Conservation (phyloP, 2,797 vertebrate genomes). For the Florisuga fusca region DNA sequence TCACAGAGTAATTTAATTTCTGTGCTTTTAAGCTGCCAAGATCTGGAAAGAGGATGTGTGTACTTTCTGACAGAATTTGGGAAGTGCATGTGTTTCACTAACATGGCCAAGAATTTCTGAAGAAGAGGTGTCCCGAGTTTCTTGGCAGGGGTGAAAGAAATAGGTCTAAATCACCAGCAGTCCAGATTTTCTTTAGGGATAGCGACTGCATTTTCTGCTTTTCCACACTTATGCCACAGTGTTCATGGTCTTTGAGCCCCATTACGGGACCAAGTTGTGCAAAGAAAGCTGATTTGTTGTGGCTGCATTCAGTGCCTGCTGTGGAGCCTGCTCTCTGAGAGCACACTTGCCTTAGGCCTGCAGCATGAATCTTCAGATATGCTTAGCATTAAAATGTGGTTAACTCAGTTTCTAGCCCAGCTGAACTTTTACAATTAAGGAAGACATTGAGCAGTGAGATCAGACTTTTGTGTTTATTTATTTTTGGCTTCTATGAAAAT, state of each 20-base stretch:
- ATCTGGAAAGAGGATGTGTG: neutral
- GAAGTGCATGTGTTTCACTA: neutral
- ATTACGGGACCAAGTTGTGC: neutral
- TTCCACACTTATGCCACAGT: neutral
- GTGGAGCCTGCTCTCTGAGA: neutral
- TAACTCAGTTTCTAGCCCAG: neutral
- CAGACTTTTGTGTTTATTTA: constrained; percentile 34
- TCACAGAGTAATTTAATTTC: neutral
- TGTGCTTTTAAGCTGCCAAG: neutral
- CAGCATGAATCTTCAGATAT: constrained; percentile 21
- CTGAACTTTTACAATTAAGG: constrained; percentile 19
- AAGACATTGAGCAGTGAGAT: neutral
- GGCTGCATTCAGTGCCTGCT: neutral
- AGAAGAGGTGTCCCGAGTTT: neutral
- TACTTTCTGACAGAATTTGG: neutral
- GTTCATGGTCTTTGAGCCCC: neutral
- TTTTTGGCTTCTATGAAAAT: constrained; percentile 40
- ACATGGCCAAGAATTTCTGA: neutral
- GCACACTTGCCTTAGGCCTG: neutral
- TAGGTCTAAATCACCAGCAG: neutral
- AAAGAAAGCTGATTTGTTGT: neutral
- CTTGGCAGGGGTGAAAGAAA: neutral
- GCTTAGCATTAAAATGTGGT: constrained; percentile 41
- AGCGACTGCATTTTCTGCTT: neutral
- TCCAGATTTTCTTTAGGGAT: neutral